Base-by-base conservation (phyloP, 2,113 vertebrate species). In the Delphinapterus leucas region DNA sequence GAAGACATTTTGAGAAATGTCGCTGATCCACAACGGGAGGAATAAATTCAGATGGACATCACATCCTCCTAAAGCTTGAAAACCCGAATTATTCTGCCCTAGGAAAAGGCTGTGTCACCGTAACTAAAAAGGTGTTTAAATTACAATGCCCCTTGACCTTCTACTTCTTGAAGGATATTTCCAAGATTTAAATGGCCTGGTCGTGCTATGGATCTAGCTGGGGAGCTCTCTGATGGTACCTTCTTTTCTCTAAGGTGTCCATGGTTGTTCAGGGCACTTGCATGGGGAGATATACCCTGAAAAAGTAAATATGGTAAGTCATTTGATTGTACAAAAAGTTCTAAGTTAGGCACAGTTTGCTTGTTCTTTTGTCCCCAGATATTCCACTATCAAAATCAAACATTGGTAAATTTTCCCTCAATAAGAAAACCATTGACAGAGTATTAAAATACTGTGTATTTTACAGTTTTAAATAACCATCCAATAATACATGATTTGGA, bases 251-350 rank as follows among this genome's bases (percentile, higher is more conserved):
- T 87, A 97, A 97, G 10, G 98, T 95, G 0, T 98, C 99, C 99
- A 31, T 99, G 87, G 92, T 99, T 99, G 97, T 99, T 99, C 97
- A 99, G 98, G 95, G 99, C 99, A 73, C 99, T 99, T 97, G 99
- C 98, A 0, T 99, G 99, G 98, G 98, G 80, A 99, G 99, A 94
- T 99, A 99, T 67, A 99, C 98, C 73, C 99, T 99, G 47, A 38
- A 60, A 38, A 60, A 85, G 79, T 74, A 0, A 73, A 97, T 88
- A 92, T 14, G 63, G 0, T 68, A 79, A 93, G 38, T 68, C 36
- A 92, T 38, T 71, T 65, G 41, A 44, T 31, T 44, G 8, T 8
- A 44, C 38, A 58, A 44, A 84, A 81, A 91, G 8, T n/a, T 90
- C 47, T 81, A 86, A 84, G 20, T 44, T 67, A 74, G 33, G 17